Conservation (phyloP, 2,113 vertebrate species). For the Eurypyga helias region DNA sequence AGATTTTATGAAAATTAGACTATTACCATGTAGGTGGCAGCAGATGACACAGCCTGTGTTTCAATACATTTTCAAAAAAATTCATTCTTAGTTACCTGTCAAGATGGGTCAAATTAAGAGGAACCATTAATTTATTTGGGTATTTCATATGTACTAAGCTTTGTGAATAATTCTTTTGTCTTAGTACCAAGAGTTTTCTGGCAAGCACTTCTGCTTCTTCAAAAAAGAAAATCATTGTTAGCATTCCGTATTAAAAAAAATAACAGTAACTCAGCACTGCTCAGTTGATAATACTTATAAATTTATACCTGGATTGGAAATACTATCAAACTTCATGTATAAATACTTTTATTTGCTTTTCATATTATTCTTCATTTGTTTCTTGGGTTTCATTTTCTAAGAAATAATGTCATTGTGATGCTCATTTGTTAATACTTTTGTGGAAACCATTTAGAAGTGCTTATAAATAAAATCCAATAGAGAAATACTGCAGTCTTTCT, state of each 20-base stretch:
- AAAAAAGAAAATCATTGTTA: neutral
- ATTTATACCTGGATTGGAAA: neutral
- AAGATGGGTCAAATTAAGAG: neutral
- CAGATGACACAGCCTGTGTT: neutral
- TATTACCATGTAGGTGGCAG: neutral
- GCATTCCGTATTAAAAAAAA: neutral
- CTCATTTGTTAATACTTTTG: neutral
- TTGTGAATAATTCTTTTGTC: neutral
- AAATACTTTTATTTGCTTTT: neutral
- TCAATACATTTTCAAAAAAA: neutral
- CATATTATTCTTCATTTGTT: neutral
- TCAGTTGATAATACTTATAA: neutral
- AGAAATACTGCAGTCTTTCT: neutral
- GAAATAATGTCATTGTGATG: neutral
- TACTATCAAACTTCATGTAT: neutral
- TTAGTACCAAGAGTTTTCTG: neutral
- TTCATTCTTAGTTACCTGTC: neutral
- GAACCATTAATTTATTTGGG: neutral
- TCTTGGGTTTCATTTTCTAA: neutral
- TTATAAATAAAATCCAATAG: neutral
- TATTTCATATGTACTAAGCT: neutral
- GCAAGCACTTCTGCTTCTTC: neutral
- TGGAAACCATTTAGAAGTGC: neutral
- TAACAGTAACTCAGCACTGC: neutral
- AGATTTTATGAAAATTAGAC: neutral